Conservation (phyloP, 2,113 vertebrate genomes). For the Notechis scutatus region DNA sequence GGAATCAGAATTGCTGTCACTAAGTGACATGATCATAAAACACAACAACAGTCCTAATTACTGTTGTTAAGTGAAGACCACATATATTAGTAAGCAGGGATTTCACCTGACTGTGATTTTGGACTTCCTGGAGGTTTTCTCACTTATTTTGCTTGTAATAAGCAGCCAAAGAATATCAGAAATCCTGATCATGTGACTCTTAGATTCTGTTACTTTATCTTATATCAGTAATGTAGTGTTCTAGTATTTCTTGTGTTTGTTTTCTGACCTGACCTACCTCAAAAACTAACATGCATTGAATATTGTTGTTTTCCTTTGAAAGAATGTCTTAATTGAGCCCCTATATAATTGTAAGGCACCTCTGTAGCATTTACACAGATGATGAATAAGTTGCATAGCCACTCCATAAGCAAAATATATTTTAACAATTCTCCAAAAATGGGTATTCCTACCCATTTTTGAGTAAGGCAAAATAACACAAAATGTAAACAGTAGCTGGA, state of each 20-base stretch:
- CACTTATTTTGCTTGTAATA: neutral
- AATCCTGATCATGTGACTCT: neutral
- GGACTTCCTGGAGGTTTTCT: neutral
- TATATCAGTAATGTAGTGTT: neutral
- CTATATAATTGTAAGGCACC: neutral
- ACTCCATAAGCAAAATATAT: neutral
- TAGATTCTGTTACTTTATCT: neutral
- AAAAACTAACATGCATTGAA: too few relatives aligned
- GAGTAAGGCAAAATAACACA: neutral
- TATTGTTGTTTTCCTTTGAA: constrained; percentile 9
- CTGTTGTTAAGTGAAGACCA: neutral
- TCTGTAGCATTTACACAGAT: neutral
- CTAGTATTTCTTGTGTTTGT: neutral
- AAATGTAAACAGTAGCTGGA: constrained; percentile 5
- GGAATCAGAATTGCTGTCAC: neutral
- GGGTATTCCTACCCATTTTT: neutral
- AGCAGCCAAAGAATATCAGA: neutral
- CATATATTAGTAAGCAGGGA: neutral
- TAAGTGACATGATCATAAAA: neutral
- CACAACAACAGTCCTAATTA: neutral
- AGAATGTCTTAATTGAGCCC: neutral
- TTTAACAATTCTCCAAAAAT: neutral
- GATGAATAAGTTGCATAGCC: neutral
- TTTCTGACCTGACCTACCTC: neutral
- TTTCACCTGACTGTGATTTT: neutral